Base-by-base conservation (phyloP, 2,113 vertebrate species). In the Pollachius pollachius region DNA sequence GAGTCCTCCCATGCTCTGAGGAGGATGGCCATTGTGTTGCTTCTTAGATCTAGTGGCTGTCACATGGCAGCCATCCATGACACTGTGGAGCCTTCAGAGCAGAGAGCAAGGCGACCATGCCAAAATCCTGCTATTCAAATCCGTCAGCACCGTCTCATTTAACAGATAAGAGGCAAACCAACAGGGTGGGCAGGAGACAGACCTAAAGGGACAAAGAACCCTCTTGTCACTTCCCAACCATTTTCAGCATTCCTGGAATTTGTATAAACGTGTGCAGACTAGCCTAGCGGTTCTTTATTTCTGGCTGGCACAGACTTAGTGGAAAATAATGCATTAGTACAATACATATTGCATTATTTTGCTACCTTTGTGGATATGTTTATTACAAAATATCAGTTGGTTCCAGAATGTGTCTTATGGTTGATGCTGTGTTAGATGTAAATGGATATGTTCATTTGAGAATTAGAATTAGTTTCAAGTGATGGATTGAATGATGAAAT, bases 91-190 rank as follows among this genome's bases (percentile, higher is more conserved):
- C 75, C 78, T 81, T 84, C 82, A 75, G 75, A 64, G 68, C 73
- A 80, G 59, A 61, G 65, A 86, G 73, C 15, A n/a, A 52, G 18
- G 69, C 18, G 65, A 76, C 41, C 68, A 76, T 83, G 88, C 85
- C 87, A 87, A 84, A 80, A 82, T 80, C 79, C 78, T 87, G 81
- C 77, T 86, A 86, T 84, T 81, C 86, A 88, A 85, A 88, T 89
- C 87, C 64, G 74, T 91, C 85, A 34, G 77, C 88, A 84, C 82
- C 58, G 81, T 89, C 84, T 91, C 88, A 89, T 91, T 89, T 91
- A 83, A 73, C 78, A 89, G 88, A 89, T 89, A 91, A 89, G 84
- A 84, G 80, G 76, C 88, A 89, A 87, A 89, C 87, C 89, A 87
- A 78, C 73, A 81, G 78, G 82, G 81, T 83, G 84, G 83, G 86